A percentile compares a stretch with the other conserved stretches of the same genome.
These are phyloP conservation scores for Melanocharis versteri DNA, from an alignment of 2,113 vertebrate species.

Conservation along the genomic window DNA sequence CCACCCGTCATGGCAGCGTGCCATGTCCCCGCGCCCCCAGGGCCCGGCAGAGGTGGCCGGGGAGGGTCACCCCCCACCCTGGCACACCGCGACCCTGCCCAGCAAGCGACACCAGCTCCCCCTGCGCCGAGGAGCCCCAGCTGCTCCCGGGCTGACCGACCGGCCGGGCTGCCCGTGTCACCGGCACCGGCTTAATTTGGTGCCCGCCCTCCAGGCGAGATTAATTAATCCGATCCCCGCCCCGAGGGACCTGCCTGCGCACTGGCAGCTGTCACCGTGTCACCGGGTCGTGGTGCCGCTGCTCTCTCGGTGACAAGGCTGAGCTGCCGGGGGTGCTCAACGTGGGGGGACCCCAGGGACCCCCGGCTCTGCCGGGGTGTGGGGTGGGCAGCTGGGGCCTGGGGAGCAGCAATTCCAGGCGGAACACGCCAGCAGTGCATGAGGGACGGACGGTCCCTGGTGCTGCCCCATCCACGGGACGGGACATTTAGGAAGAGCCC, in stretches of 20 bases:
- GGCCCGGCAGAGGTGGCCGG: neutral
- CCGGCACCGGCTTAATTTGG: neutral
- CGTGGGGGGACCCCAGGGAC: rapidly evolving
- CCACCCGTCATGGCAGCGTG: neutral
- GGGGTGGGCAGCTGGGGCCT: neutral
- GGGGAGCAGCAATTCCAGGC: rapidly evolving
- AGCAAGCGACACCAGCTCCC: neutral
- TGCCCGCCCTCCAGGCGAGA: neutral
- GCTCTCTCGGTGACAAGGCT: neutral
- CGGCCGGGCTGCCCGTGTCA: neutral
- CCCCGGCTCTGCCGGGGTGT: neutral
- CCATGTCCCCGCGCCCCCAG: rapidly evolving
- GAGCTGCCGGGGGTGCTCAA: neutral
- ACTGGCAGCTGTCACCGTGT: neutral
- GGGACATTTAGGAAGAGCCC: neutral
- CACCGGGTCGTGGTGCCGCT: neutral
- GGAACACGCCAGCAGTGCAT: neutral
- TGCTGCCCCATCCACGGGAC: rapidly evolving
- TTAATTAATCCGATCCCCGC: neutral
- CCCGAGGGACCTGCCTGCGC: neutral
- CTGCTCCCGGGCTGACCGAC: neutral
- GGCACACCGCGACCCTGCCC: neutral
- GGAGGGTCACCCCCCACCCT: neutral
- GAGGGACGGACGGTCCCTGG: neutral
- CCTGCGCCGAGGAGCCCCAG: neutral